Base-by-base conservation (phyloP, 1,140 invertebrate species). In the Drosophila takahashii region DNA sequence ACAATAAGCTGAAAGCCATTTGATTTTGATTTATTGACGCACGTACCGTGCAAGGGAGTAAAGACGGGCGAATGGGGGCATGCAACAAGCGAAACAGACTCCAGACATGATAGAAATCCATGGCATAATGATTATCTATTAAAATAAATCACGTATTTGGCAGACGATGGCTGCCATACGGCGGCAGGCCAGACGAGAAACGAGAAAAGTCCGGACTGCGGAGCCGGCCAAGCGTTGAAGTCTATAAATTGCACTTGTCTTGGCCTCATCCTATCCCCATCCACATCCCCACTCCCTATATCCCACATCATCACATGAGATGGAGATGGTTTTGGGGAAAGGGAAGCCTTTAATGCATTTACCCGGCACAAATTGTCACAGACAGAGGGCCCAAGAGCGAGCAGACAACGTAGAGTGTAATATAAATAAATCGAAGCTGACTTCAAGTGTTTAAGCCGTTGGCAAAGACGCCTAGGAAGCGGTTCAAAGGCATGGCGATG, bases 91-190 rank as follows among this genome's bases (percentile, higher is more conserved):
- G 62, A 67, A 64, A 64, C 79, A 65, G 62, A 62, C 52, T 60
- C 41, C 62, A 72, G 62, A 78, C 79, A 67, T 60, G 74, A 87
- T 71, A 77, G 51, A 79, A 89, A 89, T 89, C 80, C 85, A 90
- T 89, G 79, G 84, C 80, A 70, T 87, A 87, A 87, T 87, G 84
- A 89, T 89, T 89, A 89, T 89, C 84, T 90, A 89, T 89, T 89
- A 89, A 89, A 89, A 89, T 89, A 89, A 90, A 89, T 89, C 84
- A 89, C 84, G 84, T 90, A 90, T 89, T 80, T 80, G 84, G 79
- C 83, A 86, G 70, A 65, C 75, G 50, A 51, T 54, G 77, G 57
- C 67, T 48, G 54, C 64, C 65, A 51, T 48, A 48, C 57, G 50
- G 48, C 16, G 50, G 42, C 50, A 18, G n/a, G n/a, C 34, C 62